Evolutionary conservation across 2,113 vertebrate genomes (phyloP), one percentile per base, ranked within the genome.

Genomic region (Rana temporaria): DNA sequence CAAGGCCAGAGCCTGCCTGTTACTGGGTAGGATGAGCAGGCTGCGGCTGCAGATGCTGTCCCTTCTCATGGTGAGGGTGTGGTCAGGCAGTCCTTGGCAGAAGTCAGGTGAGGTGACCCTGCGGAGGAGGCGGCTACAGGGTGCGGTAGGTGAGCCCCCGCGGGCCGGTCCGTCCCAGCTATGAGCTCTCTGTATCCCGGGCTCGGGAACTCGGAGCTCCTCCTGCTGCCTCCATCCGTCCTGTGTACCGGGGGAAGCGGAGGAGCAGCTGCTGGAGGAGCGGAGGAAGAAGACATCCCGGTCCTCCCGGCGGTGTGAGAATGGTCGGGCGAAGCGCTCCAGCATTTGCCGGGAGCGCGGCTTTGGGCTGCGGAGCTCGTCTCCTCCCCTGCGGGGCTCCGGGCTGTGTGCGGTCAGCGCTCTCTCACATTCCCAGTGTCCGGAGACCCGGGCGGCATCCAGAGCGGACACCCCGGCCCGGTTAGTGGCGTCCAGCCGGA

Each of bases 401-500:
- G 88, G 18, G 95, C 95, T 79, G 3, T 64, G 48, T 0, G 19
- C 42, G 63, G 87, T 82, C 16, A 86, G 87, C 86, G 94, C 91
- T 84, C 93, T 92, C 73, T 94, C 91, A 2, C 96, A 96, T 34
- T 92, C 92, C 55, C 89, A 89, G 86, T 96, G 95, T 6, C 95
- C 96, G 3, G 94, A 93, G 76, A 92, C 87, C 63, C 91, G 88
- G 19, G 95, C 96, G 7, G 96, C 92, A 65, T 96, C 94, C 16
- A 92, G 84, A 12, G 95, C 95, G 0, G 95, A 95, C 77, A 95
- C 94, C 1, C 96, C 95, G 0, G 93, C 93, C 0, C 91, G 90
- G 82, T 96, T 96, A 8, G 90, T 93, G 69, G 89, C 91, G 88
- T 96, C 93, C 48, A 96, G 85, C 70, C 89, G 90, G 81, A 97